Evolutionary conservation across 2,113 vertebrate species (phyloP), one percentile per base, ranked within the genome.

Genomic region (Rhinichthys klamathensis): DNA sequence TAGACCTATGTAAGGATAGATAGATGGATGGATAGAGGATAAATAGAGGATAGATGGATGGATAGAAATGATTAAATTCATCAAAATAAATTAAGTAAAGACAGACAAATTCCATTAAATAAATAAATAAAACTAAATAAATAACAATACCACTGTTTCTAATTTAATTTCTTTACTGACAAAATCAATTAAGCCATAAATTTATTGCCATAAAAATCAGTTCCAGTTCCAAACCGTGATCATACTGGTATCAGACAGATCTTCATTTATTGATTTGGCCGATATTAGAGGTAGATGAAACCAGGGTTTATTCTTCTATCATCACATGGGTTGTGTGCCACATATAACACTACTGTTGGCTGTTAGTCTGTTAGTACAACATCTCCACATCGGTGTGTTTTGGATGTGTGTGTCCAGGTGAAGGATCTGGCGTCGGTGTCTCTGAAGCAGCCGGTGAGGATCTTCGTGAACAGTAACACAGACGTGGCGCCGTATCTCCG

Each of bases 381-480:
- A n/a, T 12, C 3, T 56, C 44, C 74, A 11, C 46, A 18, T 23
- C 0, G 30, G 1, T 87, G 11, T 78, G 13, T 81, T 23, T 56
- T 11, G 16, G 9, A 63, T 30, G 12, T 51, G 27, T 25, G 32
- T 18, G 27, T 61, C 1, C 90, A 99, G 98, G 98, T 99, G 65
- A 98, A 99, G 89, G 98, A 99, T 72, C 92, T 99, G 91, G 98
- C 97, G 0, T 96, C 98, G 0, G 98, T 99, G 69, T 99, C 98
- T 0, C 67, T 99, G 90, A 97, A 97, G 87, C 95, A 96, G 91
- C 97, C 98, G 0, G 84, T 97, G 81, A 93, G 96, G 75, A 96
- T 99, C 93, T 99, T 99, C 70, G 98, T 99, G 23, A 99, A 99
- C 92, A 99, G 98, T 89, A 99, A 99, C 92, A 99, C 98, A 0